Base-by-base conservation (phyloP, 2,888 invertebrate species). In the Diadegma fenestrale region DNA sequence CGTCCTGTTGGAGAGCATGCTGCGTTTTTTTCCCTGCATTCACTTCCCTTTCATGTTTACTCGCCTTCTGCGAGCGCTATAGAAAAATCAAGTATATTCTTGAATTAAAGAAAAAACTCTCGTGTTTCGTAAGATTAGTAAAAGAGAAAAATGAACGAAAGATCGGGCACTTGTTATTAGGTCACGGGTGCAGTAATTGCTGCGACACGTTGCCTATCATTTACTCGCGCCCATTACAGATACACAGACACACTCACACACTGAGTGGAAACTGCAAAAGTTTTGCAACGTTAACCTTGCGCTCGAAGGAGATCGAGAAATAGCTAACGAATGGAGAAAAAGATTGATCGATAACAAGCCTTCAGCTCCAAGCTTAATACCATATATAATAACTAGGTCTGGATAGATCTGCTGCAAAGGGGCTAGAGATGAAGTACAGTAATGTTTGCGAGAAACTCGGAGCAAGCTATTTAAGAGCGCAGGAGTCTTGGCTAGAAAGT, bases 401-500 rank as follows among this genome's bases (percentile, higher is more conserved):
- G 58, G 61, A 61, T 76, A 26, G 76, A 66, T 58, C 7, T 30
- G 43, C 43, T 43, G 58, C 26, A 58, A 43, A 19, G 33, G 12
- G 61, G 43, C 68, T 30, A 68, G 33, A 75, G 33, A 71, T 58
- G 43, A 51, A 78, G 66, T 73, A 61, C 30, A 12, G 19, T 43
- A 54, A 37, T 22, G 69, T 71, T 61, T 43, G 33, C 33, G 78
- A 37, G 68, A 78, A 78, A 61, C 69, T 61, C 45, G 37, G 19
- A 12, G 17, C 51, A n/a, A 37, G 17, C 37, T 58, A 48, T 77
- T 69, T 76, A 63, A 66, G 78, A 75, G 66, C 86, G 75, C 71
- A 71, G 51, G 72, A 68, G 86, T 72, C 68, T 87, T 86, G 86
- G 82, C 84, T 90, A 89, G 90, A 90, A 90, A 90, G 90, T 90